Percentiles rank a stretch among this genome's conserved stretches.
These are phyloP conservation scores for Spilarctia lutea DNA, from an alignment of 2,888 invertebrate genomes.

Conservation along the genomic window DNA sequence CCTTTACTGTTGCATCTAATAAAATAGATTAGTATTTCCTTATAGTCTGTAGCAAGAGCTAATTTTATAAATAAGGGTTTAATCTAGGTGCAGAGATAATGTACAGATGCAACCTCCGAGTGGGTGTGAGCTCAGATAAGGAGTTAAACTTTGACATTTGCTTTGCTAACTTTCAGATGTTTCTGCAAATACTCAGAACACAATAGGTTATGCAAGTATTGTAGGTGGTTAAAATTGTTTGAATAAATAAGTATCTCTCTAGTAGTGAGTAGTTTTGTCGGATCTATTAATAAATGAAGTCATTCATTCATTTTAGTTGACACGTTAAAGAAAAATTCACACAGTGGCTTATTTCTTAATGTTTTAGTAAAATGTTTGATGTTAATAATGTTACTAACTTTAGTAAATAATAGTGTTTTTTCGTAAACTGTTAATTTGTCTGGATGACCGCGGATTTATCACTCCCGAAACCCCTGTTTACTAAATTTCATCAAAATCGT, in stretches of 20 bases:
- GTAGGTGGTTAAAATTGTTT: background rate
- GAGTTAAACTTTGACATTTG: slow-evolving; percentile 10
- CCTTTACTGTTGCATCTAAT: background rate
- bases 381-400: too few species aligned
- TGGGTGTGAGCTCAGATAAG: background rate
- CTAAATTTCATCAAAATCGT: too few species aligned
- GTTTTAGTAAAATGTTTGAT: too few species aligned
- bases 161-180: background rate
- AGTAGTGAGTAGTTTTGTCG: background rate
- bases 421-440: too few species aligned
- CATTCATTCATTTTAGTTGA: too few species aligned
- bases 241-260: background rate
- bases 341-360: too few species aligned
- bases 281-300: background rate
- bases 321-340: too few species aligned
- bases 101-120: slow-evolving; percentile 1
- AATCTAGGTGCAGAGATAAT: slow-evolving; percentile 7
- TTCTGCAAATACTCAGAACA: background rate
- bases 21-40: background rate
- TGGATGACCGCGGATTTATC: too few species aligned
- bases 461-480: too few species aligned
- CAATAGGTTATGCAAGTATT: background rate
- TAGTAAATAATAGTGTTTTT: too few species aligned
- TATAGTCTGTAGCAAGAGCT: background rate
- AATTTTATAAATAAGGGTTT: background rate